Base-by-base conservation (phyloP, 2,797 vertebrate species). In the Cuniculus paca region DNA sequence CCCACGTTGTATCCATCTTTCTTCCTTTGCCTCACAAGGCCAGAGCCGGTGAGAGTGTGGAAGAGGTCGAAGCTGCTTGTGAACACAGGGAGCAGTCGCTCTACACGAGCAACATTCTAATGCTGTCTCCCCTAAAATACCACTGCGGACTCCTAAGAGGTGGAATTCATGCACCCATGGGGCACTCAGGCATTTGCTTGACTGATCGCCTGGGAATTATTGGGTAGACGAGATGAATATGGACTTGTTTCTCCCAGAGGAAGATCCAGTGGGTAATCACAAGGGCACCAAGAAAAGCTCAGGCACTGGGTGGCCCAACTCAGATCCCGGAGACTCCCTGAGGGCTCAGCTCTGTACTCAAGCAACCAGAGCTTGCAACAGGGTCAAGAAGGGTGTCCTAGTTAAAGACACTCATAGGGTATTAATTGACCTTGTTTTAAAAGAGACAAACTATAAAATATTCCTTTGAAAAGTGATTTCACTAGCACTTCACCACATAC, bases 391-490 rank as follows among this genome's bases (percentile, higher is more conserved):
- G 31, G 77, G 61, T 93, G 92, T 95, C 83, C 83, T 61, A 97
- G 80, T 88, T 94, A 95, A 95, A 92, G 88, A 96, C 80, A 60
- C 39, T 84, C 63, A 82, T n/a, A 91, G 83, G 34, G 80, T 75
- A 93, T 85, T 97, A 95, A 97, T 90, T 96, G 92, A 86, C 94
- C 80, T 91, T 72, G 39, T 95, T 97, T 96, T 92, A 83, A 96
- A 96, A 94, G 95, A 97, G 84, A 72, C 56, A 75, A 52, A 72
- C 92, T 84, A 50, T 97, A 95, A 97, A 98, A 97, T 31, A 63
- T 48, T 72, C 93, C 82, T 96, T 96, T 96, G 94, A 96, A 96
- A 94, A 93, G 0, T 34, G 78, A 96, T 97, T 97, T 97, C 89
- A 93, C 87, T 95, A 78, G 81, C 81, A 83, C 91, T 89, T 96